phyloP scores from a whole-genome alignment of 2,888 invertebrate genomes.

The Rhabditoides inermis region DNA sequence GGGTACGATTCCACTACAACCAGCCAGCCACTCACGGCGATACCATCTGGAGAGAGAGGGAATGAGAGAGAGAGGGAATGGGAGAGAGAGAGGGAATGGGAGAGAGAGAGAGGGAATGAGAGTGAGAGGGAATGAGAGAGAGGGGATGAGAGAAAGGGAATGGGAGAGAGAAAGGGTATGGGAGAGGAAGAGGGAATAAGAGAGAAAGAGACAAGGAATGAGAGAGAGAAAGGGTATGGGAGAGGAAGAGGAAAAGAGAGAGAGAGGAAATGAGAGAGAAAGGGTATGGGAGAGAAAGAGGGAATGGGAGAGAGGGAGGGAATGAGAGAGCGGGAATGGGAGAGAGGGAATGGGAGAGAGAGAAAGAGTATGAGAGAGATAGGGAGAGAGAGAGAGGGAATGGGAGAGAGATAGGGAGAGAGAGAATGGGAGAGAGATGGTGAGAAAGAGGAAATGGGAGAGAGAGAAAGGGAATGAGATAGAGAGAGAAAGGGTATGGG shows the following conservation, averaged over 20 bases:
- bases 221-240: not conserved
- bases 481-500: no score
- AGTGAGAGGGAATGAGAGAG: not conserved
- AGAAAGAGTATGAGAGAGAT: no score
- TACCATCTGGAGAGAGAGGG: constrained; percentile 3
- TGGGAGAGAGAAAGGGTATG: not conserved
- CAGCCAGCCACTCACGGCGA: constrained; percentile 1
- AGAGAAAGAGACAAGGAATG: constrained; percentile 4
- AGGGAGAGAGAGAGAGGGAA: no score
- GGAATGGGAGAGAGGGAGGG: not conserved
- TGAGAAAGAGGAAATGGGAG: no score
- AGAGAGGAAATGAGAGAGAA: not conserved
- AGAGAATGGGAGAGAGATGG: no score
- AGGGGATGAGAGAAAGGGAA: constrained; percentile 1
- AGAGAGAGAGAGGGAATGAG: not conserved
- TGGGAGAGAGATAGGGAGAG: no score
- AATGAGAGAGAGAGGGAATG: not conserved
- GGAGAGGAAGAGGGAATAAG: constrained; percentile 1
- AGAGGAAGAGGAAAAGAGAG: not conserved
- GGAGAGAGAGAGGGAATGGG: not conserved
- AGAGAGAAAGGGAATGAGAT: no score
- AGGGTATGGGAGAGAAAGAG: not conserved
- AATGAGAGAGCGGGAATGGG: no score
- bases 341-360: no score
- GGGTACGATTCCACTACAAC: no score